A percentile compares a stretch with the other conserved stretches of the same genome.
Evolutionary conservation across 2,797 vertebrate species (phyloP).

Genomic region (Enteromius anoplus): DNA sequence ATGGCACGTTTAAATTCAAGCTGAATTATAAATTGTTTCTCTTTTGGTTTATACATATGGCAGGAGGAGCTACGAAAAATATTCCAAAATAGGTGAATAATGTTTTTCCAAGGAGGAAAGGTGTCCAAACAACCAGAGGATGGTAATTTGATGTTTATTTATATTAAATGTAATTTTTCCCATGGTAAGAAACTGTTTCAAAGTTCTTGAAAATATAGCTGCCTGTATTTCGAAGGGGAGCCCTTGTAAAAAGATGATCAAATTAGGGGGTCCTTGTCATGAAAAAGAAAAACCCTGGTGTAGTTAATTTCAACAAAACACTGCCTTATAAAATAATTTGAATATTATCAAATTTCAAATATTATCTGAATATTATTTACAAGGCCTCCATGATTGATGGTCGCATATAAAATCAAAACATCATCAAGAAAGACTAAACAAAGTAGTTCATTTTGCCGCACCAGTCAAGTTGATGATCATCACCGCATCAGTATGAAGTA

Average conservation of each 20-base stretch:
- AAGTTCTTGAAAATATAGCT: background rate
- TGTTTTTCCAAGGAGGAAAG: background rate
- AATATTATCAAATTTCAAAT: background rate
- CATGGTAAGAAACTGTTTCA: background rate
- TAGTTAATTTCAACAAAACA: background rate
- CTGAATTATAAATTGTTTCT: no score
- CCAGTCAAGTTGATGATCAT: background rate
- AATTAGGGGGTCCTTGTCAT: background rate
- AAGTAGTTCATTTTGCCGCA: background rate
- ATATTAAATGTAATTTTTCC: background rate
- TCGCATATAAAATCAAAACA: background rate
- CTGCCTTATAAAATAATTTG: background rate
- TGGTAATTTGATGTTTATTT: background rate
- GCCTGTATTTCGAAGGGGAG: background rate
- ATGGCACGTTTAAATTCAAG: no score
- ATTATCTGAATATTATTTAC: background rate
- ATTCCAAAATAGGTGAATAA: background rate
- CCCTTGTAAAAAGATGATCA: background rate
- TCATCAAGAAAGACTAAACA: background rate
- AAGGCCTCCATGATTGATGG: background rate
- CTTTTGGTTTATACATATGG: background rate
- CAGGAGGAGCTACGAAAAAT: background rate
- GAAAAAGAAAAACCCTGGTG: background rate
- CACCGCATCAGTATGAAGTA: slow-evolving; percentile 17
- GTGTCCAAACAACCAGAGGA: background rate